These are phyloP conservation scores for Agelas oroides DNA, from an alignment of 37 sponge, comb jelly and placozoan species.

Conservation along the genomic window DNA sequence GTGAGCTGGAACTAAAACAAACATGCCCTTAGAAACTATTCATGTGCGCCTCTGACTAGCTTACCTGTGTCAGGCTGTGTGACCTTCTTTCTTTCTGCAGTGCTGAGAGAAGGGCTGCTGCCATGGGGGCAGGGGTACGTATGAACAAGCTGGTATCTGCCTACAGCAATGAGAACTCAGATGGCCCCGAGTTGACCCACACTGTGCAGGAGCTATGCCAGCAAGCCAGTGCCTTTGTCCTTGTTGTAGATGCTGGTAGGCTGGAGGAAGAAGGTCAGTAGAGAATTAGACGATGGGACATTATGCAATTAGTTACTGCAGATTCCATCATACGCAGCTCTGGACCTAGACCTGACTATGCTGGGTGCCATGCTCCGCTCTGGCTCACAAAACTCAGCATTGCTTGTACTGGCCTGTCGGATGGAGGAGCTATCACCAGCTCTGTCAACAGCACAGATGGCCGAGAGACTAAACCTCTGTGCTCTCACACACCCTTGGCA, in stretches of 20 bases:
- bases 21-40: background rate
- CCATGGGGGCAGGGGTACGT: background rate
- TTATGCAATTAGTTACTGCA: too few species aligned
- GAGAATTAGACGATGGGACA: too few species aligned
- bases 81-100: too few species aligned
- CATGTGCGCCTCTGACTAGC: background rate
- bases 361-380: constrained; percentile 8
- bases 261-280: constrained; percentile 16
- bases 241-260: constrained; percentile 25
- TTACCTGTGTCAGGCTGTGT: background rate
- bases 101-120: constrained; percentile 40
- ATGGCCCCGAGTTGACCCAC: constrained; percentile 29
- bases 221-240: constrained; percentile 27
- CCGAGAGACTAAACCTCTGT: constrained; percentile 20
- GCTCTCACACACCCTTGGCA: constrained; percentile 50
- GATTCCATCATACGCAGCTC: background rate
- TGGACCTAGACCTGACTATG: constrained; percentile 10
- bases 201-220: constrained; percentile 50
- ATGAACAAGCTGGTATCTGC: constrained; percentile 53
- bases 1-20: background rate
- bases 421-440: background rate
- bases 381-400: background rate
- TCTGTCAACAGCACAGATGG: constrained; percentile 17
- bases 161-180: background rate
- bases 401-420: constrained; percentile 35